Conservation (phyloP, 2,888 invertebrate species). For the Euzetes globulus region DNA sequence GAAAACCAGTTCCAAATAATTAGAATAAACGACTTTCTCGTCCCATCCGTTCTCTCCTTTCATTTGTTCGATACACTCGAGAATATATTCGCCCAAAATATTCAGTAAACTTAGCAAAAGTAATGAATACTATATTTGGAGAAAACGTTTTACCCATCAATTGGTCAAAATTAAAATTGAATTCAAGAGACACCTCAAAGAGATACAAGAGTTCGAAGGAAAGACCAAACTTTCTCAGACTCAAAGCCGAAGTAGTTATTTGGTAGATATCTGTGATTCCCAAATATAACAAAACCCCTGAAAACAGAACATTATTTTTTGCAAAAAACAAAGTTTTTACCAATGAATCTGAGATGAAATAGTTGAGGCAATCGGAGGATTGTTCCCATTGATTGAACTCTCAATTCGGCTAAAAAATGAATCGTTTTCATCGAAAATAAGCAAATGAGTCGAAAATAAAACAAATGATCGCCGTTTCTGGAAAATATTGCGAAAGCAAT, state of each 20-base stretch:
- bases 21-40: neutral
- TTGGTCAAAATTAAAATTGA: neutral
- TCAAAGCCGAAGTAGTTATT: neutral
- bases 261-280: neutral
- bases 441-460: neutral
- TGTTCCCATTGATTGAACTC: neutral
- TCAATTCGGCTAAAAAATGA: neutral
- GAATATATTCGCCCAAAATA: neutral
- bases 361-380: neutral
- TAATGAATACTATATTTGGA: neutral
- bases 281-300: constrained; percentile 1
- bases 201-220: neutral
- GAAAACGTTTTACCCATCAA: neutral
- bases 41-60: neutral
- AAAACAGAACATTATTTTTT: neutral
- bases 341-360: neutral
- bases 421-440: neutral
- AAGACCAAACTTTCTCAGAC: neutral
- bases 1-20: neutral
- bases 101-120: neutral
- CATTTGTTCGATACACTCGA: neutral
- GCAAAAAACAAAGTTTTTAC: neutral
- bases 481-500: neutral
- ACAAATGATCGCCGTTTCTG: neutral
- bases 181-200: neutral